These are phyloP conservation scores for Tauraco erythrolophus DNA, from an alignment of 2,113 vertebrate genomes.

Conservation along the genomic window DNA sequence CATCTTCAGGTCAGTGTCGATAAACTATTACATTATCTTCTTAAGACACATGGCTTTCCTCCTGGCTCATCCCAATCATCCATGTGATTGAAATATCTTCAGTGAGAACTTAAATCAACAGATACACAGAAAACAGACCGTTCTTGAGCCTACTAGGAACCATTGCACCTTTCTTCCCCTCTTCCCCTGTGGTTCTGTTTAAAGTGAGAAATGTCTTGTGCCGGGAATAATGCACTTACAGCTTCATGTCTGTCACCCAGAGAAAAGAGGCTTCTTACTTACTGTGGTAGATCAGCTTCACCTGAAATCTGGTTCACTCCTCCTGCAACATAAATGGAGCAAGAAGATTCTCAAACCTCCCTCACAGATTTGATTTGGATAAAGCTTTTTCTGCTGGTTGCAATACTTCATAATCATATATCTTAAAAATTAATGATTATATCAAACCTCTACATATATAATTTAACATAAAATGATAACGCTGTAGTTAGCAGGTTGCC, in stretches of 20 bases:
- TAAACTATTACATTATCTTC: not conserved
- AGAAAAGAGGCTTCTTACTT: not conserved
- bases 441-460: not conserved
- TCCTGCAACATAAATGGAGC: not conserved
- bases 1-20: not conserved
- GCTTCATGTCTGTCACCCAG: not conserved
- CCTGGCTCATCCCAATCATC: not conserved
- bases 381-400: not conserved
- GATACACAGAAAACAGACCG: not conserved
- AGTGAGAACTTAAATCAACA: not conserved
- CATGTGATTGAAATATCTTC: not conserved
- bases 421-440: not conserved
- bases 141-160: not conserved
- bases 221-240: not conserved
- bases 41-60: not conserved
- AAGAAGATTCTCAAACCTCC: not conserved
- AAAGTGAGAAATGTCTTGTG: not conserved
- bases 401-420: not conserved
- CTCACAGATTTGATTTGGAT: not conserved
- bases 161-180: not conserved
- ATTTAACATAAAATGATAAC: not conserved
- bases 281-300: not conserved
- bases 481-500: not conserved
- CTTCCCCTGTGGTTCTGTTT: not conserved
- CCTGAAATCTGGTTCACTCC: not conserved